Evolutionary conservation across 2,888 invertebrate species (phyloP), one percentile per base, ranked within the genome.

Genomic region (Hymenopus coronatus): DNA sequence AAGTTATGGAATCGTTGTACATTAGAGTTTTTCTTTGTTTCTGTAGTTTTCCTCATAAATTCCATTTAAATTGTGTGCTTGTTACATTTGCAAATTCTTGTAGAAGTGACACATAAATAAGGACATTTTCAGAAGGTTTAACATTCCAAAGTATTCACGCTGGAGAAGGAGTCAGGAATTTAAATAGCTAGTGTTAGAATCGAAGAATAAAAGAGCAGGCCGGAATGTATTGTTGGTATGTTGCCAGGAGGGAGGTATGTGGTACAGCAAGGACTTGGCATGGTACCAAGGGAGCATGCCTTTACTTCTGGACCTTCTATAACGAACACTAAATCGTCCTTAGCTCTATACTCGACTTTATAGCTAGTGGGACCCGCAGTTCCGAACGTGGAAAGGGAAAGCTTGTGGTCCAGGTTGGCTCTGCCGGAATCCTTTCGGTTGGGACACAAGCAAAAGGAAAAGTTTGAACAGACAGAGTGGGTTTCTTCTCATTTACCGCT

Each of bases 291-390:
- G 84, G 85, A 85, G 54, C 85, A 85, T 27, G 14, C 85, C 86
- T 86, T 86, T 85, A 46, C 85, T 28, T 20, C 40, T 46, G 85
- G 28, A 85, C 85, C 54, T 85, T 86, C 86, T 81, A 28, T 81
- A 30, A 81, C 86, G 28, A 86, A 86, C 86, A 86, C 81, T 86
- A 86, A 86, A 86, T 86, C 81, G 28, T 86, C 86, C 81, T 30
- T 86, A 28, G 25, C 54, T 20, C 54, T 70, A 81, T 81, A 70
- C 70, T 86, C 86, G 28, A 86, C 86, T 86, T 81, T 86, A 86
- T 86, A 20, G 86, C 86, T 81, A 28, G 81, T 14, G 81, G 86
- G 70, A 70, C 54, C 54, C 54, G 54, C 54, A 54, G 54, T 20
- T 54, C 54, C 54, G 54, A 70, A 70, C 20, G 54, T 15, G 54